Conservation (phyloP, 2,113 vertebrate genomes). For the Brachyhypopomus occidentalis region DNA sequence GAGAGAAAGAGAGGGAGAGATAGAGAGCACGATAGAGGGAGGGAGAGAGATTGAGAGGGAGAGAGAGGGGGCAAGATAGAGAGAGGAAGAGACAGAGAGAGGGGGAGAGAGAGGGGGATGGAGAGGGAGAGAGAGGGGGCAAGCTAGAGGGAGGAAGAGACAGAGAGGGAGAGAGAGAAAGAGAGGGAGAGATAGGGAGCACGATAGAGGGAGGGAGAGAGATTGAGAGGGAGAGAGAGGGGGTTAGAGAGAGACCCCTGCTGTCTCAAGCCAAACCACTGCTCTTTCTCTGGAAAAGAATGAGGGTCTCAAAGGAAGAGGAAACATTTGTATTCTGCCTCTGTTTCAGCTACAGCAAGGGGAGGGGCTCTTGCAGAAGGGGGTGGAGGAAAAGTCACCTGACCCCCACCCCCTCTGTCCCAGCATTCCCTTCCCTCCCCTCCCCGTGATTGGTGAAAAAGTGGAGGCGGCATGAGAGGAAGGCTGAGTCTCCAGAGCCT, state of each 20-base stretch:
- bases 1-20: not conserved
- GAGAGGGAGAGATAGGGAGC: constrained; percentile 11
- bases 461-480: constrained; percentile 56
- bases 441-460: constrained; percentile 70
- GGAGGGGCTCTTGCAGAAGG: constrained; percentile 27
- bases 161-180: constrained; percentile 38
- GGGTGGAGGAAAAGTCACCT: constrained; percentile 45
- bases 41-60: constrained; percentile 2
- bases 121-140: constrained; percentile 33
- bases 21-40: no score
- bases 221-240: not conserved
- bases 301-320: not conserved
- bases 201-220: no score
- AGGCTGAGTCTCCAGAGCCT: constrained; percentile 64
- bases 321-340: not conserved
- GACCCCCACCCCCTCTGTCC: constrained; percentile 62
- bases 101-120: constrained; percentile 38
- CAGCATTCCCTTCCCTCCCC: constrained; percentile 46
- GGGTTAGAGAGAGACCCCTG: not conserved
- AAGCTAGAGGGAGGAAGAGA: constrained; percentile 34
- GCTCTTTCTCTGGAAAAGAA: constrained; percentile 15
- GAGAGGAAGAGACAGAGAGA: constrained; percentile 25
- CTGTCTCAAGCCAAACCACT: constrained; percentile 13
- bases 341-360: constrained; percentile 2
- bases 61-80: constrained; percentile 14